phyloP scores from a whole-genome alignment of 2,797 vertebrate genomes.

The Naso thynnoides region DNA sequence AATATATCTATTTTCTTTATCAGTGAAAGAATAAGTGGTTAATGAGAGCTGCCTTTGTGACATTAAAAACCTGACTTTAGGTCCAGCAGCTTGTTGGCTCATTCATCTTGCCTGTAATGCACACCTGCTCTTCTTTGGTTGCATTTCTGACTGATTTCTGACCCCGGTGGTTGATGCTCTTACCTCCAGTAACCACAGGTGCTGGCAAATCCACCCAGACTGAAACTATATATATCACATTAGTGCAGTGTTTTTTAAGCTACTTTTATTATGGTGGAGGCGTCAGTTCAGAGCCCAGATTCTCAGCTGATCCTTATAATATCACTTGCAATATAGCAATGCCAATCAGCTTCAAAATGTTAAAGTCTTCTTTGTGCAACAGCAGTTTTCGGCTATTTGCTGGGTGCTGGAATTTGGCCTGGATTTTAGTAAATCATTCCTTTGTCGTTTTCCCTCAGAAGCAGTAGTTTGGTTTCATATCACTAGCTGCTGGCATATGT shows the following conservation, averaged over 20 bases:
- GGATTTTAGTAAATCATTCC: conserved; percentile 20
- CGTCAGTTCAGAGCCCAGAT: conserved; percentile 13
- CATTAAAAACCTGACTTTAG: too few species aligned
- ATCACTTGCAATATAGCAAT: too few species aligned
- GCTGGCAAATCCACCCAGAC: conserved; percentile 11
- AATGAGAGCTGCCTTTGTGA: too few species aligned
- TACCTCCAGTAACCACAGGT: conserved; percentile 22
- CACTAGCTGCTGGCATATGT: conserved; percentile 66
- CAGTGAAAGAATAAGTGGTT: too few species aligned
- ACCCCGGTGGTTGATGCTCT: conserved; percentile 11
- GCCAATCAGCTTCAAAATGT: conserved; percentile 30
- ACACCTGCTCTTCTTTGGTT: background rate
- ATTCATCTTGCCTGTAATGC: too few species aligned
- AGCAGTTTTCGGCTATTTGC: conserved; percentile 37
- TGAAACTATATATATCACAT: conserved; percentile 14
- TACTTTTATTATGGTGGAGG: background rate
- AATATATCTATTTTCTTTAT: too few species aligned
- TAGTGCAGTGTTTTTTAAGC: background rate
- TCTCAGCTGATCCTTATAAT: conserved; percentile 19
- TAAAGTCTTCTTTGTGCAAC: conserved; percentile 14
- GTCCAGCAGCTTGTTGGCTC: too few species aligned
- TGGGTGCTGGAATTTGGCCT: conserved; percentile 20
- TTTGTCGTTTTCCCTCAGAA: conserved; percentile 36
- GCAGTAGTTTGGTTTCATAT: conserved; percentile 68
- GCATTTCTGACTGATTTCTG: conserved; percentile 3